phyloP scores from a whole-genome alignment of 2,888 invertebrate species.

The Melanostoma scalare region DNA sequence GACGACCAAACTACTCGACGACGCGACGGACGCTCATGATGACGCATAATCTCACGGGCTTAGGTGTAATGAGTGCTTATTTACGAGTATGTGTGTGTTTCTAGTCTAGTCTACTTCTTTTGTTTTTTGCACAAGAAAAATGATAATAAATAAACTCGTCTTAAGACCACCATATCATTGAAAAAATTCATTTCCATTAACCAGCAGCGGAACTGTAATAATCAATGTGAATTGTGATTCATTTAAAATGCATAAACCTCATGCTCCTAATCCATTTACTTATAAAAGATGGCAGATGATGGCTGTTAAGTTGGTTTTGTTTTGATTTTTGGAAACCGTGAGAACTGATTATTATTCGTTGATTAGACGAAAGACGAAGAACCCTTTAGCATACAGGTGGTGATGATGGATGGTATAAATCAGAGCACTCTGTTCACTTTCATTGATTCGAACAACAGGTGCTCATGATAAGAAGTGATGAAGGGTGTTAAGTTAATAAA shows the following conservation, averaged over 20 bases:
- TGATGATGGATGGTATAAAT: not conserved
- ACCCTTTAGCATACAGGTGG: conserved; percentile 26
- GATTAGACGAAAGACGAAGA: conserved; percentile 39
- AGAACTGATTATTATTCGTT: conserved; percentile 59
- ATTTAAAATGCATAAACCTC: too few relatives aligned
- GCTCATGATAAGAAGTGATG: not conserved
- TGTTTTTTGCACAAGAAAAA: conserved; percentile 2
- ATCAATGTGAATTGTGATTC: too few relatives aligned
- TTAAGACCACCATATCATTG: conserved; percentile 38
- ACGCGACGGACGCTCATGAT: conserved; percentile 23
- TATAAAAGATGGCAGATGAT: conserved; percentile 15
- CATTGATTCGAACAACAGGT: conserved; percentile 37
- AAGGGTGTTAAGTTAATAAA: conserved; percentile 44
- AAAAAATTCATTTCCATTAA: conserved; percentile 34
- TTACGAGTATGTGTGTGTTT: not conserved
- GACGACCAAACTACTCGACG: not conserved
- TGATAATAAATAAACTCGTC: conserved; percentile 57
- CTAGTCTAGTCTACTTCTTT: not conserved
- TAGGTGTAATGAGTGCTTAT: conserved; percentile 14
- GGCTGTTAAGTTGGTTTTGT: not conserved
- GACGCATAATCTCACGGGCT: conserved; percentile 43
- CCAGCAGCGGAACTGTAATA: not conserved
- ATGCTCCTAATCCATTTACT: too few relatives aligned
- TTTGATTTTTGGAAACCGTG: conserved; percentile 43
- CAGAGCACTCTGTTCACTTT: not conserved